phyloP scores from a whole-genome alignment of 2,888 invertebrate species.

The Dione vanillae region DNA sequence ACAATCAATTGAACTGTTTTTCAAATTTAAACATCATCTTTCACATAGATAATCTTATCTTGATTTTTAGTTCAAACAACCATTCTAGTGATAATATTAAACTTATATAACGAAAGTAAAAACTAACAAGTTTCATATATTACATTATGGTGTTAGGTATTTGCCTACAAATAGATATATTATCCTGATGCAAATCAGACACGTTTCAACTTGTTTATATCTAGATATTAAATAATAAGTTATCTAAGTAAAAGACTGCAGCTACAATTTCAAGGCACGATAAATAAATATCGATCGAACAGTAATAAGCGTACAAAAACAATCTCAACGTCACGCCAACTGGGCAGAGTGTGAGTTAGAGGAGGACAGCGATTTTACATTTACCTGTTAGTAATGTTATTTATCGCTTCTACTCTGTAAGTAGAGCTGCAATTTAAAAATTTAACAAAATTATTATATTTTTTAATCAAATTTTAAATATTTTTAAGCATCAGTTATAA shows the following conservation, averaged over 20 bases:
- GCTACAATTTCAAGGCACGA: slow-evolving; percentile 36
- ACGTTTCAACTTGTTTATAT: slow-evolving; percentile 21
- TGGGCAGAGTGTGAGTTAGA: slow-evolving; percentile 18
- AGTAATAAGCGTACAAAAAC: slow-evolving; percentile 57
- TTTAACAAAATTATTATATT: no score
- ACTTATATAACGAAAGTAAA: no score
- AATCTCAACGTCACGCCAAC: slow-evolving; percentile 47
- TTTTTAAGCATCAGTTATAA: no score
- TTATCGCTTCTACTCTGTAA: no score
- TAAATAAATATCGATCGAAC: slow-evolving; percentile 61
- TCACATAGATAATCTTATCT: no score
- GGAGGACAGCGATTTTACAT: slow-evolving; percentile 5
- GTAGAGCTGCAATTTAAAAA: no score
- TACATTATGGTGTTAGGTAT: neutral
- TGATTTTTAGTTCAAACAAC: no score
- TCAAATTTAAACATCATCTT: no score
- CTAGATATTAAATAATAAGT: slow-evolving; percentile 30
- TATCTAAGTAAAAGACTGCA: slow-evolving; percentile 45
- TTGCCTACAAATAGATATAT: slow-evolving; percentile 6
- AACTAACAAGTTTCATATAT: neutral
- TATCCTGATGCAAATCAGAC: slow-evolving; percentile 26
- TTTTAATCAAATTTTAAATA: no score
- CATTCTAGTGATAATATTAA: neutral
- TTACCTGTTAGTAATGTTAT: no score
- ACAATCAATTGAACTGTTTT: no score